A percentile compares a stretch with the other conserved stretches of the same genome.
These are phyloP conservation scores for Athripsodes cinereus DNA, from an alignment of 2,888 invertebrate genomes.

Conservation along the genomic window DNA sequence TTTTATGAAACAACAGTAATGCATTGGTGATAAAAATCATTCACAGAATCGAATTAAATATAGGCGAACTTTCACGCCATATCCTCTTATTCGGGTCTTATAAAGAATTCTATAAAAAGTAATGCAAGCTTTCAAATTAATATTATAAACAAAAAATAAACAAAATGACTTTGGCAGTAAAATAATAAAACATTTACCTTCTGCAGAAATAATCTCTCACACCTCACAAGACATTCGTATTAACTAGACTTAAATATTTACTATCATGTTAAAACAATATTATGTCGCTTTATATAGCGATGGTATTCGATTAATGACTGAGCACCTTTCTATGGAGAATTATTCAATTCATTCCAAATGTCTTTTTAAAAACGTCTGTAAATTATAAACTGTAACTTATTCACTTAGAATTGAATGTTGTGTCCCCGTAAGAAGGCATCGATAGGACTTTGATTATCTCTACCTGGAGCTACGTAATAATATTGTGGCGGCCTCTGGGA, in stretches of 20 bases:
- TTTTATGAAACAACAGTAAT: background rate
- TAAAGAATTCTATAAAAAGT: background rate
- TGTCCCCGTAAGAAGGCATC: slow-evolving; percentile 74
- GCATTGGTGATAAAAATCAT: background rate
- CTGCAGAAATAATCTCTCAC: background rate
- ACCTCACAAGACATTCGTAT: background rate
- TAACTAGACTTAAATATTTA: background rate
- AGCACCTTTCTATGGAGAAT: background rate
- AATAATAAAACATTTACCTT: slow-evolving; percentile 10
- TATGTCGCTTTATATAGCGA: background rate
- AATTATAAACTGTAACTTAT: slow-evolving; percentile 27
- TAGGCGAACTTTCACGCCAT: background rate
- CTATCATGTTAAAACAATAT: background rate
- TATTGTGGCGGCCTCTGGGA: slow-evolving; percentile 36
- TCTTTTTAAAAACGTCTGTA: slow-evolving; percentile 36
- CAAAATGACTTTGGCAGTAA: slow-evolving; percentile 24
- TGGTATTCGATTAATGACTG: background rate
- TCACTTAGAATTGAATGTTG: slow-evolving; percentile 54
- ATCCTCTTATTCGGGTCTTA: background rate
- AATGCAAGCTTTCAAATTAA: background rate
- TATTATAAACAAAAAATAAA: slow-evolving; percentile 10
- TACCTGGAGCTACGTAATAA: slow-evolving; percentile 55
- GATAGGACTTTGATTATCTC: slow-evolving; percentile 58
- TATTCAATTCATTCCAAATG: slow-evolving; percentile 1
- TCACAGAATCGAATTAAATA: background rate